A percentile compares a stretch with the other conserved stretches of the same genome.
phyloP scores from a whole-genome alignment of 2,113 vertebrate genomes.

The Otolemur garnettii region DNA sequence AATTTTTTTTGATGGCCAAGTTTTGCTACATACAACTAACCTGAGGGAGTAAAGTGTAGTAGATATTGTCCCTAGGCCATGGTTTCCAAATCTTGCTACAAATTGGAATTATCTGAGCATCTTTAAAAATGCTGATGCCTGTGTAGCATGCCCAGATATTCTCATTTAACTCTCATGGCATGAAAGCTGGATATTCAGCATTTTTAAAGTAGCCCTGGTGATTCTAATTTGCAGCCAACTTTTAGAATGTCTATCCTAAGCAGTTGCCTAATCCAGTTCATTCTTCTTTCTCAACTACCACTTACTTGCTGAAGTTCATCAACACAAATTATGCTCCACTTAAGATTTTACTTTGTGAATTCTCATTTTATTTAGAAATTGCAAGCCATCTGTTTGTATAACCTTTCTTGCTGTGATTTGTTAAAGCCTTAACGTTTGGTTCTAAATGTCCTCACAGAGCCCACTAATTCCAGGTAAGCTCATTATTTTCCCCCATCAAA shows the following conservation, averaged over 20 bases:
- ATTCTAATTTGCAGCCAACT: background rate
- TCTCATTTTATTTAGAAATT: background rate
- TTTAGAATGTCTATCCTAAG: background rate
- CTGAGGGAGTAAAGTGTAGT: background rate
- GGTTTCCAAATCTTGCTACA: background rate
- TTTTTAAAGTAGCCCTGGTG: background rate
- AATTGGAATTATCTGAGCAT: background rate
- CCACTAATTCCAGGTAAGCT: background rate
- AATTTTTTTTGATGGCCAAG: background rate
- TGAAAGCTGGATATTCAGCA: background rate
- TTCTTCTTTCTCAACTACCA: background rate
- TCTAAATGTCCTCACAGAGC: background rate
- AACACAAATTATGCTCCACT: background rate
- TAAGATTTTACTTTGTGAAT: background rate
- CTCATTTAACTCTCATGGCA: background rate
- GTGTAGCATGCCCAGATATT: background rate
- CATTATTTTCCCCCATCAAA: background rate
- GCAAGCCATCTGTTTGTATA: background rate
- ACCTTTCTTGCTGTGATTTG: background rate
- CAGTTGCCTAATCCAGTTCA: background rate
- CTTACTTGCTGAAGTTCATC: background rate
- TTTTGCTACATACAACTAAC: background rate
- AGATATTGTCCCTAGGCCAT: background rate
- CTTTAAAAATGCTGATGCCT: background rate
- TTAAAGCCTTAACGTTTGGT: background rate